Percentiles rank a stretch among this genome's conserved stretches.
phyloP scores from a whole-genome alignment of 2,888 invertebrate species.

The Acleris emargana region DNA sequence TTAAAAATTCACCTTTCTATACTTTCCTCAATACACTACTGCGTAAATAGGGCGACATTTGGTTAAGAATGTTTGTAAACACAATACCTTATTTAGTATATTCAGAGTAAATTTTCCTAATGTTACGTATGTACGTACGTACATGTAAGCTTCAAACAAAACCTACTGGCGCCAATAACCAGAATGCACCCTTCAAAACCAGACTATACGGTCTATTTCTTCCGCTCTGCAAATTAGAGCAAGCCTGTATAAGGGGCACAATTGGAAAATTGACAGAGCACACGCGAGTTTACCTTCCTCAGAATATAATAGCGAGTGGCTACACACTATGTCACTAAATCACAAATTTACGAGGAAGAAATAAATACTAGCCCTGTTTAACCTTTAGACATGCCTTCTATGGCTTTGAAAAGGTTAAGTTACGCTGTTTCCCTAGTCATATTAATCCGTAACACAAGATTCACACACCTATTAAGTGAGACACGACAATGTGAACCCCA shows the following conservation, averaged over 20 bases:
- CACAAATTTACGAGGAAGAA: not conserved
- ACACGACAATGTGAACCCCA: not conserved
- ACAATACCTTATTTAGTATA: not conserved
- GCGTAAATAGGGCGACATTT: no score
- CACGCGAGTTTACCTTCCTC: not conserved
- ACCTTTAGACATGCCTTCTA: no score
- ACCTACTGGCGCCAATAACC: not conserved
- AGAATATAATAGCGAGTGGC: no score
- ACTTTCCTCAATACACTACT: no score
- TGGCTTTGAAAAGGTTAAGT: no score
- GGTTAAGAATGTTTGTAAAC: not conserved
- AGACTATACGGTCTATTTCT: not conserved
- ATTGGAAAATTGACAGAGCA: constrained; percentile 5
- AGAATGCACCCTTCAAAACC: not conserved
- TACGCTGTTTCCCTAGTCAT: no score
- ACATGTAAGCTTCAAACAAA: no score
- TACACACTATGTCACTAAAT: no score
- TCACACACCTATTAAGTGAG: not conserved
- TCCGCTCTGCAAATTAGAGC: not conserved
- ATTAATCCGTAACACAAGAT: not conserved
- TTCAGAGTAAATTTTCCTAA: no score
- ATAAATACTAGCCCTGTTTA: not conserved
- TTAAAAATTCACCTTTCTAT: no score
- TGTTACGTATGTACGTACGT: no score
- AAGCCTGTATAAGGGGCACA: not conserved